Percentiles rank a stretch among this genome's conserved stretches.
Evolutionary conservation across 2,888 invertebrate species (phyloP).

Genomic region (Tubulanus polymorphus): DNA sequence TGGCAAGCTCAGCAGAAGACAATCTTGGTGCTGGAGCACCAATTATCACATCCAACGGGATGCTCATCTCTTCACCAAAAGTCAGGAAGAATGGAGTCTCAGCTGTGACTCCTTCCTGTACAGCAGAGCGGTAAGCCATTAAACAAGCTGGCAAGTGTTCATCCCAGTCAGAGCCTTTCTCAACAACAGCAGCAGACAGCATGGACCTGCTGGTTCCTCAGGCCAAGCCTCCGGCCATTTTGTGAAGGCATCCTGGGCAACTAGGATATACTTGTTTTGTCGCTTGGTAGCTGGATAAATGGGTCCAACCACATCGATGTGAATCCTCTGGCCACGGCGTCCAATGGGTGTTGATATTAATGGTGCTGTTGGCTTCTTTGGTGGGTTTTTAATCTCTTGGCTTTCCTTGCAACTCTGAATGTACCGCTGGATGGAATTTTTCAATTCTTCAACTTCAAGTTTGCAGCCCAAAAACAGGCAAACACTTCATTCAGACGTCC

Average conservation of each 20-base stretch:
- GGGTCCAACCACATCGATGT: not conserved
- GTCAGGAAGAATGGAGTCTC: slow-evolving; percentile 1
- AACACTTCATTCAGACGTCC: no score
- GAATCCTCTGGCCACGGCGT: not conserved
- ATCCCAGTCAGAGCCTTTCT: not conserved
- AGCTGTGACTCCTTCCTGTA: not conserved
- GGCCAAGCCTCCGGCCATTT: slow-evolving; percentile 1
- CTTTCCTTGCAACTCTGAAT: not conserved
- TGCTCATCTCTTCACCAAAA: not conserved
- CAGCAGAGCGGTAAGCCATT: not conserved
- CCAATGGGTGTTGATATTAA: not conserved
- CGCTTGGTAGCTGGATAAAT: not conserved
- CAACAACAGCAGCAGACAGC: not conserved
- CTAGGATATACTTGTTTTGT: not conserved
- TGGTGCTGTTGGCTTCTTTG: not conserved
- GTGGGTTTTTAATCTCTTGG: not conserved
- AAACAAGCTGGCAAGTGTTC: not conserved
- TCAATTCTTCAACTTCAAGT: slow-evolving; percentile 9
- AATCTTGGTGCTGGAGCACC: not conserved
- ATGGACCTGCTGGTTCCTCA: no score
- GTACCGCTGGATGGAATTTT: slow-evolving; percentile 4
- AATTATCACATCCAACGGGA: not conserved
- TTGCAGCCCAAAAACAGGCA: not conserved
- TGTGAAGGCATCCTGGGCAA: not conserved
- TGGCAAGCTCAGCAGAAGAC: no score